Evolutionary conservation across 1,140 invertebrate genomes (phyloP).

Genomic region (Musca domestica): DNA sequence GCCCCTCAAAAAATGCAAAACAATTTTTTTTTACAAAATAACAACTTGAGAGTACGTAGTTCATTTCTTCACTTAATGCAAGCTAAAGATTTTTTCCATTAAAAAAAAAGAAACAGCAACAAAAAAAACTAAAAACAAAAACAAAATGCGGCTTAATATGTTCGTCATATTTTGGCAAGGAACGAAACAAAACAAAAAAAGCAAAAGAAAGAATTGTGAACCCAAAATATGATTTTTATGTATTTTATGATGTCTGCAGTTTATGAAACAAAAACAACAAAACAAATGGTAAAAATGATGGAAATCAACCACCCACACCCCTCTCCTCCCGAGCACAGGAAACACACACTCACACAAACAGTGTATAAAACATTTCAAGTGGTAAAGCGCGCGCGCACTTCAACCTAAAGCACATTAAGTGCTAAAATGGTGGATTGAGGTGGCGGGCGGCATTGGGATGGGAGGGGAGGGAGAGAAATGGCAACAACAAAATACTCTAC

Average conservation of each 20-base stretch:
- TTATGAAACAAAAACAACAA: slow-evolving; percentile 2
- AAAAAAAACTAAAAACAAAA: neutral
- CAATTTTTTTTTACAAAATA: neutral
- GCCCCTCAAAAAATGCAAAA: neutral
- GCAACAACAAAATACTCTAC: too few species aligned
- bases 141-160: slow-evolving; percentile 3
- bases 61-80: slow-evolving; percentile 2
- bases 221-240: slow-evolving; percentile 4
- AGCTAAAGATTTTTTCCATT: neutral
- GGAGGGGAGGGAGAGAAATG: too few species aligned
- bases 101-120: neutral
- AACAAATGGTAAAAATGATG: too few species aligned
- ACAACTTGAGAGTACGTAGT: neutral
- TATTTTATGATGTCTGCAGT: slow-evolving; percentile 8
- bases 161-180: neutral
- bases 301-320: too few species aligned
- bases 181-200: neutral
- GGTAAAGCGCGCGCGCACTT: too few species aligned
- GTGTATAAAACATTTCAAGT: too few species aligned
- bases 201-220: neutral
- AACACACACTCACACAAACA: too few species aligned
- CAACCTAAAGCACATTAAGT: too few species aligned
- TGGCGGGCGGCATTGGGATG: too few species aligned
- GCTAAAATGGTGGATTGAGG: too few species aligned
- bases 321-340: too few species aligned